Evolutionary conservation across 2,888 invertebrate genomes (phyloP).

Genomic region (Pachycephus smyrnensis): DNA sequence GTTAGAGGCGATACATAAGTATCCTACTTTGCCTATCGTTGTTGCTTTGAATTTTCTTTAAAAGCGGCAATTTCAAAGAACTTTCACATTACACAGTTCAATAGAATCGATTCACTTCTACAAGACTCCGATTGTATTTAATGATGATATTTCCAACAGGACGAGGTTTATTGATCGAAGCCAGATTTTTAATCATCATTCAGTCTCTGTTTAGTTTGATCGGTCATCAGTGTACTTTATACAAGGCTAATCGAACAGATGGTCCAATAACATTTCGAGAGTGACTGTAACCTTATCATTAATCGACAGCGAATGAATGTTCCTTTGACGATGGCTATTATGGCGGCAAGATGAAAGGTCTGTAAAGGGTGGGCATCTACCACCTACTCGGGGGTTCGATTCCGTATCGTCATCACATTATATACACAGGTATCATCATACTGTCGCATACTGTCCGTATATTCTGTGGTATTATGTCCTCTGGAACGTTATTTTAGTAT

Average conservation of each 20-base stretch:
- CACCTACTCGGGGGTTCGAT: not conserved
- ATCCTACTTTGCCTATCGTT: not conserved
- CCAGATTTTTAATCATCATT: not conserved
- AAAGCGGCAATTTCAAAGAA: not conserved
- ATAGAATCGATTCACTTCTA: not conserved
- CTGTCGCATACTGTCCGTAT: not conserved
- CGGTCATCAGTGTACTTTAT: not conserved
- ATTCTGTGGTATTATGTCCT: not conserved
- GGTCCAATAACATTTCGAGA: not conserved
- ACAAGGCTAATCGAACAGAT: not conserved
- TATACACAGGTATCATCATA: not conserved
- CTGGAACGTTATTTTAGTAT: not conserved
- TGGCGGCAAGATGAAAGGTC: constrained; percentile 17
- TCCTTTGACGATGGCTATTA: constrained; percentile 10
- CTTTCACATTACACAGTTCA: not conserved
- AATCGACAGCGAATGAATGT: constrained; percentile 10
- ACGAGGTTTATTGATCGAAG: not conserved
- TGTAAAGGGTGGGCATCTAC: constrained; percentile 8
- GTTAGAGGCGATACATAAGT: no score
- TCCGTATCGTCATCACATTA: constrained; percentile 16
- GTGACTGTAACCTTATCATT: not conserved
- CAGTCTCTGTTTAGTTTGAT: not conserved
- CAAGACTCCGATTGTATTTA: not conserved
- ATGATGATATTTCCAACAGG: not conserved
- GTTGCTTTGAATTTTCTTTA: not conserved